A percentile compares a stretch with the other conserved stretches of the same genome.
Evolutionary conservation across 2,113 vertebrate genomes (phyloP).

Genomic region (Neodon shergylaensis): DNA sequence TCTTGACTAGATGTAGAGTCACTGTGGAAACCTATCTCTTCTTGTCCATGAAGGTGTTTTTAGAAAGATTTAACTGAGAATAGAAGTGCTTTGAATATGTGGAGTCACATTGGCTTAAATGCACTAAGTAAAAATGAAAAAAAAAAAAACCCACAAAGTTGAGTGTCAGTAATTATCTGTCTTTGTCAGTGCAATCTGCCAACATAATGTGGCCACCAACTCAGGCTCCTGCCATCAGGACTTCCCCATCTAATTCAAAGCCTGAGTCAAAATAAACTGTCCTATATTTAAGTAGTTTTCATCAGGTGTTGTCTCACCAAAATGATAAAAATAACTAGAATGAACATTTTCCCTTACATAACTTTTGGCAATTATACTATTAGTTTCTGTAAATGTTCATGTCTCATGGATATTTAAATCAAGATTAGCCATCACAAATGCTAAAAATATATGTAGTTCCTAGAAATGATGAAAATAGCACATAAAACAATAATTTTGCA

Average conservation of each 20-base stretch:
- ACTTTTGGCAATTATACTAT: background rate
- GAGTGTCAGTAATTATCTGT: no score
- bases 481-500: background rate
- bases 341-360: background rate
- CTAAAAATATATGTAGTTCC: background rate
- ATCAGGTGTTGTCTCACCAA: background rate
- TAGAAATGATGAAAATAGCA: background rate
- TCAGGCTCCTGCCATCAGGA: background rate
- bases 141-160: no score
- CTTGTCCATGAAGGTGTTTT: background rate
- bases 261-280: background rate
- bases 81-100: no score
- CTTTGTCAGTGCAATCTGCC: no score
- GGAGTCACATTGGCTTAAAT: no score
- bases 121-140: background rate
- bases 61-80: background rate
- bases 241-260: background rate
- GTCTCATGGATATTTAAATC: background rate
- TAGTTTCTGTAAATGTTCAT: background rate
- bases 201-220: no score
- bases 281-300: background rate
- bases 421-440: background rate
- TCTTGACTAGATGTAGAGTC: background rate
- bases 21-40: background rate
- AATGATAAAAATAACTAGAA: background rate